These are phyloP conservation scores for Cercopithecus mona DNA, from an alignment of 2,113 vertebrate species.

Conservation along the genomic window DNA sequence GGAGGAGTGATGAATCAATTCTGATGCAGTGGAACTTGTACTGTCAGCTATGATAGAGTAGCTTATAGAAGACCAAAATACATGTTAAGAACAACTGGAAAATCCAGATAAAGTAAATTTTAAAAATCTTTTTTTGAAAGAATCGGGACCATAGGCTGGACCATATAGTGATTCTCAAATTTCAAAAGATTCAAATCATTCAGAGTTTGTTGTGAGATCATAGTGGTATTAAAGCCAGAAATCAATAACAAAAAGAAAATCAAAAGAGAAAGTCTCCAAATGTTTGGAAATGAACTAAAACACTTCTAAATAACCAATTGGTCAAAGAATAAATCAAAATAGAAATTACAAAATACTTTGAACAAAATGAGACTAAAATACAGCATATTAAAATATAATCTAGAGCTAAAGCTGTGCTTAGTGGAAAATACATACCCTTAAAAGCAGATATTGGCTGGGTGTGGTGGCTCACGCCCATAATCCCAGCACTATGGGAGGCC, in stretches of 20 bases:
- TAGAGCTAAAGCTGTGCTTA: neutral
- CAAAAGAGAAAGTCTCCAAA: neutral
- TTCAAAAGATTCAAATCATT: neutral
- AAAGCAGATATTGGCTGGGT: neutral
- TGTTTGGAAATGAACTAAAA: neutral
- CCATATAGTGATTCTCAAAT: neutral
- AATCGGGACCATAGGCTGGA: neutral
- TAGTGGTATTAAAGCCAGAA: neutral
- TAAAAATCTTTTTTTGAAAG: neutral
- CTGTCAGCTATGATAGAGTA: neutral
- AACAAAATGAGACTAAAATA: neutral
- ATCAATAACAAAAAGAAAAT: neutral
- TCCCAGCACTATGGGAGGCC: no score
- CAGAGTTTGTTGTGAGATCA: neutral
- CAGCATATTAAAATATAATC: neutral
- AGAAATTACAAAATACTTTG: neutral
- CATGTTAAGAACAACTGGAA: neutral
- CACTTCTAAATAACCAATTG: neutral
- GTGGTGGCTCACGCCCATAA: no score
- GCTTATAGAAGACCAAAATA: neutral
- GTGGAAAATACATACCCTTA: neutral
- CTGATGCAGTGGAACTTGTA: neutral
- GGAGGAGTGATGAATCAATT: neutral
- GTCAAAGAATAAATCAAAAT: neutral
- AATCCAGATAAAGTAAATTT: neutral